Evolutionary conservation across 2,888 invertebrate species (phyloP), one percentile per base, ranked within the genome.

Genomic region (Diachrysia chrysitis): DNA sequence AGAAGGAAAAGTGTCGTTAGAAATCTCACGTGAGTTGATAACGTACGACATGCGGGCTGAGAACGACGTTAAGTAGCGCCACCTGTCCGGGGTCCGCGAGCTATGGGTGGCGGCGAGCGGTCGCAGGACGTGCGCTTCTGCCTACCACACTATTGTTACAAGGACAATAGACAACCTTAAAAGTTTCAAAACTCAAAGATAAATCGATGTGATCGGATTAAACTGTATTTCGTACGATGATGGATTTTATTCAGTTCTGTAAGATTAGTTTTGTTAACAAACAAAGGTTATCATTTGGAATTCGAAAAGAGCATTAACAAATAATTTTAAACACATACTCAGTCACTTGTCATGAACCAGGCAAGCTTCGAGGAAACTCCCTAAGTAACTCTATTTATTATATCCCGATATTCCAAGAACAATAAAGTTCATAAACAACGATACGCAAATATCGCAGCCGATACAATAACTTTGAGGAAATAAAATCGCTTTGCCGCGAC

Each of bases 401-500:
- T 3, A 29, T 62, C 42, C 16, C 25, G 29, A 19, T 46, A 21
- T 60, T 35, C 37, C 23, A 9, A 21, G 16, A 32, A 53, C 60
- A 21, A 51, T 35, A 10, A n/a, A 35, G 2, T 10, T 5, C n/a
- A 1, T 42, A 66, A 60, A 62, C 56, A 46, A 42, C 35, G 37
- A 23, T 19, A 58, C 66, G 16, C 25, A 48, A 56, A 42, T 17
- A 56, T 16, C 23, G 32, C 10, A 19, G 51, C 29, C 29, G 16
- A 60, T 54, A 55, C 54, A 63, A 63, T 70, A 67, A 66, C 64
- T 55, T 32, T 58, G 48, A 59, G 62, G 55, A 51, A 65, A 79
- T 60, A 69, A 79, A 79, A 66, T 71, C 21, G 32, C 21, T 62
- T 32, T 7, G 55, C 69, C 68, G 73, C 73, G 73, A 63, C 78